Conservation (phyloP, 2,797 vertebrate genomes). For the Phalloptychus januarius region DNA sequence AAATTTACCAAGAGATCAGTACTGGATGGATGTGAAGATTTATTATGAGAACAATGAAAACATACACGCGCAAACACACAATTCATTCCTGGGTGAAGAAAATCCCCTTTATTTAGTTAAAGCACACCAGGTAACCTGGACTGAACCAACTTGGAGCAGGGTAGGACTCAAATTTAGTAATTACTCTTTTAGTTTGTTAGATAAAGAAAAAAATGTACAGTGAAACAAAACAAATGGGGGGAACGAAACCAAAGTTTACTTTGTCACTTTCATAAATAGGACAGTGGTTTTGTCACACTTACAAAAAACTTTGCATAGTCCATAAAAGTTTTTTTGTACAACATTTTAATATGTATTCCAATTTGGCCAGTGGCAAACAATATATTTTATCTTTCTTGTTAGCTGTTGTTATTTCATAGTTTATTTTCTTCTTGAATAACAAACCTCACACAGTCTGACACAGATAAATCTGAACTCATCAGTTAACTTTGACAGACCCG, state of each 20-base stretch:
- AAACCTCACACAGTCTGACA: background rate
- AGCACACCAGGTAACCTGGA: background rate
- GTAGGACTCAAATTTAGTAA: background rate
- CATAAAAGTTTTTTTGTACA: background rate
- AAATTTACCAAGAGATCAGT: too few relatives aligned
- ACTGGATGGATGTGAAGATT: background rate
- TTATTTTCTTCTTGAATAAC: slow-evolving; percentile 16
- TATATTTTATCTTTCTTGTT: background rate
- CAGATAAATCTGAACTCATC: slow-evolving; percentile 23
- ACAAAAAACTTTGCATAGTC: background rate
- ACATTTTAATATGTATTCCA: background rate
- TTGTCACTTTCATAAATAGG: background rate
- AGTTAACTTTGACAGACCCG: slow-evolving; percentile 14
- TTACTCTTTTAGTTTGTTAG: background rate
- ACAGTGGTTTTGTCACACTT: background rate
- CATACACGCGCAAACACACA: background rate
- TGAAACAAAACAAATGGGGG: background rate
- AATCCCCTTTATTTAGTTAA: too few relatives aligned
- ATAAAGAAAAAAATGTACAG: background rate
- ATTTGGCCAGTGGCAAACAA: background rate
- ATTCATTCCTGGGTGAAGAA: background rate
- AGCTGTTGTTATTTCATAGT: slow-evolving; percentile 34
- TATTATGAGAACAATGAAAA: background rate
- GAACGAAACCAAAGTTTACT: background rate
- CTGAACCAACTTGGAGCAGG: background rate